Conservation (phyloP, 1,140 invertebrate genomes). For the Bicyclus anynana region DNA sequence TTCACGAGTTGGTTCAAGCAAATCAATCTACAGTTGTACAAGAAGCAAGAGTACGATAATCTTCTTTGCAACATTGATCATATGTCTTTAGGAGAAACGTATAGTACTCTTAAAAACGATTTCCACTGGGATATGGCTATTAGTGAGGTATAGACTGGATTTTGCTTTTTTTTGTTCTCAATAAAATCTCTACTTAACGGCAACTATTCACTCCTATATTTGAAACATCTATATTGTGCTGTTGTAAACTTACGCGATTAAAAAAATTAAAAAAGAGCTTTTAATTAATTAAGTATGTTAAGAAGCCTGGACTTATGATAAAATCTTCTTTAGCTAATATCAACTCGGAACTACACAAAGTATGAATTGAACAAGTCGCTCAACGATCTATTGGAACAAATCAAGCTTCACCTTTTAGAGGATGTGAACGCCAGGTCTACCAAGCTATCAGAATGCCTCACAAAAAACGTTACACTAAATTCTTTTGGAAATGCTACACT, state of each 20-base stretch:
- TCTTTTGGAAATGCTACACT: conserved; percentile 51
- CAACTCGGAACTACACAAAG: conserved; percentile 63
- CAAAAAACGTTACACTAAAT: conserved; percentile 41
- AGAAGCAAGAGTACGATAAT: conserved; percentile 67
- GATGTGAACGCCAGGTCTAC: conserved; percentile 38
- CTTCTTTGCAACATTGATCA: conserved; percentile 60
- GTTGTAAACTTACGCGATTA: no score
- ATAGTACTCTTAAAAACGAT: conserved; percentile 53
- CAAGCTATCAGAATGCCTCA: conserved; percentile 48
- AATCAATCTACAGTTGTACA: conserved; percentile 69
- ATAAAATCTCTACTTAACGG: no score
- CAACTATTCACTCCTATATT: no score
- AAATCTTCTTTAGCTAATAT: conserved; percentile 46
- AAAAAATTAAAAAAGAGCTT: no score
- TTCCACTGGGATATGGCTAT: conserved; percentile 75
- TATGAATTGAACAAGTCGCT: conserved; percentile 64
- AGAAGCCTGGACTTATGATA: background rate
- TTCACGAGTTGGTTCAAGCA: conserved; percentile 73
- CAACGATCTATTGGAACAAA: conserved; percentile 55
- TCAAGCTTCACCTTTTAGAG: conserved; percentile 54
- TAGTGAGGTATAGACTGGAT: conserved; percentile 46
- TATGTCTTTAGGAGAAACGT: conserved; percentile 43
- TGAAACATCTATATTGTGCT: no score
- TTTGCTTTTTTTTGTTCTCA: background rate
- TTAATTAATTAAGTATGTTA: no score